Evolutionary conservation across 1,140 invertebrate genomes (phyloP).

Genomic region (Orius laevigatus): DNA sequence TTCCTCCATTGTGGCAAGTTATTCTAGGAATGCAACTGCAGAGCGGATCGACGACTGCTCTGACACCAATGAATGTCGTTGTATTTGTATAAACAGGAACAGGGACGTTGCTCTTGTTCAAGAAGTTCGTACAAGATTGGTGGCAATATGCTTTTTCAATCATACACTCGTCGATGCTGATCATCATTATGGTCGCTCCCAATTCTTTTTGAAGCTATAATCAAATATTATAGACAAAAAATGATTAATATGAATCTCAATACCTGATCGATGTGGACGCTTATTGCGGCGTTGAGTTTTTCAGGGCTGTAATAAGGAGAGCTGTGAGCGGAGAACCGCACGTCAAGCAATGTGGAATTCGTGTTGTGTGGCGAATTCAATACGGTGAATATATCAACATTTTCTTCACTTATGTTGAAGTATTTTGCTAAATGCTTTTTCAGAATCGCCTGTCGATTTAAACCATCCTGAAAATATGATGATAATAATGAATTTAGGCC

Average conservation of each 20-base stretch:
- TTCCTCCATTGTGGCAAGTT: slow-evolving; percentile 56
- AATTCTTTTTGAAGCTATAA: slow-evolving; percentile 47
- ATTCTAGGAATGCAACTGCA: slow-evolving; percentile 40
- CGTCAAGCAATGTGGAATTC: slow-evolving; percentile 48
- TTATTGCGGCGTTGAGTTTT: slow-evolving; percentile 64
- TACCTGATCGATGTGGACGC: slow-evolving; percentile 45
- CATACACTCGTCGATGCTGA: slow-evolving; percentile 76
- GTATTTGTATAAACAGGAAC: slow-evolving; percentile 72
- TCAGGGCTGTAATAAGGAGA: slow-evolving; percentile 79
- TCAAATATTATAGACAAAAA: slow-evolving; percentile 1
- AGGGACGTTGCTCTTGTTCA: slow-evolving; percentile 53
- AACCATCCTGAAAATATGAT: slow-evolving; percentile 31
- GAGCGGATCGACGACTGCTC: slow-evolving; percentile 55
- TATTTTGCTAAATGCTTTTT: slow-evolving; percentile 49
- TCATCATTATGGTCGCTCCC: slow-evolving; percentile 55
- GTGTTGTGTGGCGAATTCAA: slow-evolving; percentile 45
- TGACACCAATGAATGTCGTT: slow-evolving; percentile 76
- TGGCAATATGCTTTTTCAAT: slow-evolving; percentile 54
- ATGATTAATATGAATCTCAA: slow-evolving; percentile 14
- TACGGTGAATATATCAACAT: slow-evolving; percentile 87
- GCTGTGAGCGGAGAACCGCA: slow-evolving; percentile 78
- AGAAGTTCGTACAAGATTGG: slow-evolving; percentile 49
- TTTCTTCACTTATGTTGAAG: slow-evolving; percentile 55
- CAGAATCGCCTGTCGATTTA: slow-evolving; percentile 58
- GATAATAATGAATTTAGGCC: slow-evolving; percentile 15